Percentiles rank a stretch among this genome's conserved stretches.
Evolutionary conservation across 30 jellyfish, hydroid and myxozoan species (phyloP).

Genomic region (Turritopsis rubra): DNA sequence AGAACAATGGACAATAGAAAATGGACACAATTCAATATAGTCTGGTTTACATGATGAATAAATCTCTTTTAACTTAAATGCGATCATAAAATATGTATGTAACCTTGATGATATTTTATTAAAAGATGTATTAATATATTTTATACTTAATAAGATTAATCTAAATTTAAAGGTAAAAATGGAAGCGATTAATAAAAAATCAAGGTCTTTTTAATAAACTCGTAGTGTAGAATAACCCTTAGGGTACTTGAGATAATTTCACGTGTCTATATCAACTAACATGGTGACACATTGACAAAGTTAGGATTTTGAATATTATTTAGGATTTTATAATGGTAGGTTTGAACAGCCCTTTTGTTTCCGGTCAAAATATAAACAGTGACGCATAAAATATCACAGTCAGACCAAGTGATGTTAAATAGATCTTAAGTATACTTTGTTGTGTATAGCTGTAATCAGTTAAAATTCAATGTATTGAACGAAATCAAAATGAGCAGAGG

Average conservation of each 20-base stretch:
- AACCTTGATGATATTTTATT: too few relatives aligned
- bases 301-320: background rate
- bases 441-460: background rate
- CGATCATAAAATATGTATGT: too few relatives aligned
- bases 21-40: background rate
- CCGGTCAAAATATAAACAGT: conserved; percentile 19
- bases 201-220: background rate
- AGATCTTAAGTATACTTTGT: background rate
- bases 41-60: background rate
- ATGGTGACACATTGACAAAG: background rate
- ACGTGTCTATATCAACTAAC: background rate
- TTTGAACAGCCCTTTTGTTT: conserved; percentile 1
- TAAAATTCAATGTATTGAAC: background rate
- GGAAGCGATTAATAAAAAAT: too few relatives aligned
- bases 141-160: too few relatives aligned
- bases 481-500: background rate
- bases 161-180: too few relatives aligned
- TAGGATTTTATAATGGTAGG: background rate
- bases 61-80: too few relatives aligned
- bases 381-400: conserved; percentile 3
- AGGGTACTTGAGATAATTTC: background rate
- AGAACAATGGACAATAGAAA: background rate
- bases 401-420: background rate
- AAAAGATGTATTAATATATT: too few relatives aligned
- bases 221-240: background rate